Evolutionary conservation across 1,140 invertebrate genomes (phyloP), one percentile per base, ranked within the genome.

Genomic region (Bombus ignitus): DNA sequence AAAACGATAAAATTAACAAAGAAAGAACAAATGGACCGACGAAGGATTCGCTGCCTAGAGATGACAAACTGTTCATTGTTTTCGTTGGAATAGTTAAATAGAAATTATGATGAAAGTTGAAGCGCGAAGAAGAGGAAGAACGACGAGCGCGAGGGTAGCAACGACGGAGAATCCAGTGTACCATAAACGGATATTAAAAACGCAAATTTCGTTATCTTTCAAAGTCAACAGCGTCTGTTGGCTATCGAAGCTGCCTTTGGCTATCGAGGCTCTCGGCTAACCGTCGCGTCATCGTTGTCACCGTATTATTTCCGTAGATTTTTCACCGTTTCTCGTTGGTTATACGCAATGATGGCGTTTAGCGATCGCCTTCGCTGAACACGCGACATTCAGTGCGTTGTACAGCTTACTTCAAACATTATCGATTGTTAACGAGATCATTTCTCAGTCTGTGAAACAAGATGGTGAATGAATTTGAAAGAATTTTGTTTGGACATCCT

Each of bases 231-330:
- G 25, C 22, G 9, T 59, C 9, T 28, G 25, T 59, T 8, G 57
- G 57, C 57, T 59, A 25, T 59, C 57, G 57, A 59, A 25, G 9
- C 35, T n/a, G 5, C 22, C 5, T n/a, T n/a, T 35, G 32, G 47
- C 47, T 22, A 44, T 25, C 59, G 57, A 32, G 39, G 35, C 13
- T 70, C 65, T 57, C 42, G 73, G 32, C 44, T n/a, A n/a, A 37
- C 32, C 35, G 57, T 28, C 75, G 62, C 25, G 15, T 32, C 18
- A 1, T 53, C 47, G 70, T 81, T 85, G 57, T 37, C 53, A 25
- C 37, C 77, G 25, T n/a, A 39, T 85, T 53, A 70, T 81, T 85
- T 85, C 84, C 79, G 71, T 85, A 85, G 84, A 75, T 85, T 85
- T 85, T 81, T 81, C 81, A 85, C 71, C 59, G 79, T 85, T 85